Evolutionary conservation across 2,113 vertebrate genomes (phyloP).

Genomic region (Sminthopsis crassicaudata): DNA sequence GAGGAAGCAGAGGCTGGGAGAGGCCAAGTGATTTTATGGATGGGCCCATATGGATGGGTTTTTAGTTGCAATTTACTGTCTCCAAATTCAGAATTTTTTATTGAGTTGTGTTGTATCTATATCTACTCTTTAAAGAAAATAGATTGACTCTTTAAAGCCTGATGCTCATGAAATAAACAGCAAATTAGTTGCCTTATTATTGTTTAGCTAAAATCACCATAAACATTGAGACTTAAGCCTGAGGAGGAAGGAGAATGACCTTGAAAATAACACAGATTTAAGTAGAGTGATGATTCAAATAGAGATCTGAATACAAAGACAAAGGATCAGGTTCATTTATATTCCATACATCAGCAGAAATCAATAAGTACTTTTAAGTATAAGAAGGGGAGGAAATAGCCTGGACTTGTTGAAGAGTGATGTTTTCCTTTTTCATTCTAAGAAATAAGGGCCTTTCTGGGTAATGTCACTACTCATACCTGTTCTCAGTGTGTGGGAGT

Average conservation of each 20-base stretch:
- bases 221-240: not conserved
- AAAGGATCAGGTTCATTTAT: not conserved
- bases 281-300: not conserved
- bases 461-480: not conserved
- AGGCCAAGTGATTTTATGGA: not conserved
- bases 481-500: slow-evolving; percentile 22
- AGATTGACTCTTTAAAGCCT: not conserved
- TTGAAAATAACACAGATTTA: not conserved
- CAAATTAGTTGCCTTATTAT: not conserved
- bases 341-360: not conserved
- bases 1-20: not conserved
- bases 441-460: slow-evolving; percentile 10
- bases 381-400: not conserved
- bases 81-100: not conserved
- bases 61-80: not conserved
- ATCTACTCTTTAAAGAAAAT: not conserved
- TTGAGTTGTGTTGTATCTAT: not conserved
- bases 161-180: not conserved
- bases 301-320: not conserved
- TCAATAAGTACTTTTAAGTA: not conserved
- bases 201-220: not conserved
- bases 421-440: not conserved
- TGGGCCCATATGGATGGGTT: not conserved
- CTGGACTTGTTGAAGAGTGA: not conserved
- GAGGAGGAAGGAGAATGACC: not conserved